Base-by-base conservation (phyloP, 1,140 invertebrate genomes). In the Drosophila yakuba region DNA sequence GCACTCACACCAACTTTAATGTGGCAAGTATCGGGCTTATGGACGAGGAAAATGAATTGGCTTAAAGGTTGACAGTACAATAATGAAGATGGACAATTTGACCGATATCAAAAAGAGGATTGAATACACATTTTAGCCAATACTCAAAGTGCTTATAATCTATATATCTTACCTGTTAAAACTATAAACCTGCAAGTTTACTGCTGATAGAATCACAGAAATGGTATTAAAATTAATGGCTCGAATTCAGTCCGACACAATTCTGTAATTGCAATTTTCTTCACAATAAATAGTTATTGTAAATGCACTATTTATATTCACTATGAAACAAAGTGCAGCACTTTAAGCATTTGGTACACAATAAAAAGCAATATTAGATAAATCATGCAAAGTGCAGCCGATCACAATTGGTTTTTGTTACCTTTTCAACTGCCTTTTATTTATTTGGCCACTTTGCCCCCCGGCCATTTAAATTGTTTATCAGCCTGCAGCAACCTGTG, bases 391-490 rank as follows among this genome's bases (percentile, higher is more conserved):
- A 55, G 48, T 55, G 44, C 36, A 20, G 52, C 3, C 51, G 32
- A 55, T 62, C 28, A 45, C 25, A 28, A 48, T 20, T 28, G 20
- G 25, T 47, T 64, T 44, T 54, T 35, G 41, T 41, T 38, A 25
- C 35, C 32, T 45, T 45, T 32, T 55, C 20, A 25, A 41, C 35
- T 57, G 67, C 55, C 17, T 47, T 47, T 54, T 36, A 72, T 56
- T 68, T 43, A 56, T 71, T 45, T 35, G 32, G 11, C 35, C 41
- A 71, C 14, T 74, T n/a, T 56, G 51, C 41, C 35, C 54, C 35
- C 8, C 17, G 48, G 72, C 32, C 52, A 43, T 75, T 75, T 66
- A 35, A 75, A 74, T 74, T 75, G 73, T 75, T 75, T 75, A 76
- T 75, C 59, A 62, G 23, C 36, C 60, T 36, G 59, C 35, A 47